A percentile compares a stretch with the other conserved stretches of the same genome.
Evolutionary conservation across 1,140 invertebrate species (phyloP).

Genomic region (Platorchestia sp.): DNA sequence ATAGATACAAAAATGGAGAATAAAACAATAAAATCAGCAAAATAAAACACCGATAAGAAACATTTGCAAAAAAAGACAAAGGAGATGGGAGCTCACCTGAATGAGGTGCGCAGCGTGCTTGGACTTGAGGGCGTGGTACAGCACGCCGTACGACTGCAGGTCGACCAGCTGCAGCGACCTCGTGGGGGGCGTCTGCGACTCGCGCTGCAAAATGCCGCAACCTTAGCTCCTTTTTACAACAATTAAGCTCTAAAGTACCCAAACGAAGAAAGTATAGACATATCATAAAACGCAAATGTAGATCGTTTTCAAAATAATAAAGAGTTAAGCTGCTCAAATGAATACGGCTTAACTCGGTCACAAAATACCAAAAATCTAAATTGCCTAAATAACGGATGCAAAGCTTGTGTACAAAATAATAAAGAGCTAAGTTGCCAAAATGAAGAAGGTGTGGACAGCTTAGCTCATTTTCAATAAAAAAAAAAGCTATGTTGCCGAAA

Average conservation of each 20-base stretch:
- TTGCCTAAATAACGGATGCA: background rate
- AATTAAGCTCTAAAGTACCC: too few species aligned
- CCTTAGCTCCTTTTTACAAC: too few species aligned
- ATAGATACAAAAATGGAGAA: background rate
- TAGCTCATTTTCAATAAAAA: background rate
- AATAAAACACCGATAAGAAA: slow-evolving; percentile 6
- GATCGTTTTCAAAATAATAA: too few species aligned
- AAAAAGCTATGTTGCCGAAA: background rate
- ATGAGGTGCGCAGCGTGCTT: slow-evolving; percentile 84
- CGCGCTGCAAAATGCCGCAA: slow-evolving; percentile 35
- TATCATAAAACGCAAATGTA: too few species aligned
- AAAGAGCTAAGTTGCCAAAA: too few species aligned
- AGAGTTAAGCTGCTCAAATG: too few species aligned
- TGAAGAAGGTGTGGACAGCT: too few species aligned
- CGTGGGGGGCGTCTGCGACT: background rate
- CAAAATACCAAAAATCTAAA: background rate
- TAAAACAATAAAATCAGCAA: background rate
- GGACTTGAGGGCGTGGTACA: slow-evolving; percentile 83
- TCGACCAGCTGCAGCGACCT: slow-evolving; percentile 79
- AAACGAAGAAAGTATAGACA: too few species aligned
- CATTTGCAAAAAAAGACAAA: background rate
- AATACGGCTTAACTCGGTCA: background rate
- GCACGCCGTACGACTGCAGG: slow-evolving; percentile 78
- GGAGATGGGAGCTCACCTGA: slow-evolving; percentile 72
- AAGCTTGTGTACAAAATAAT: too few species aligned